phyloP scores from a whole-genome alignment of 2,888 invertebrate species.

The Dasysyrphus tricinctus region DNA sequence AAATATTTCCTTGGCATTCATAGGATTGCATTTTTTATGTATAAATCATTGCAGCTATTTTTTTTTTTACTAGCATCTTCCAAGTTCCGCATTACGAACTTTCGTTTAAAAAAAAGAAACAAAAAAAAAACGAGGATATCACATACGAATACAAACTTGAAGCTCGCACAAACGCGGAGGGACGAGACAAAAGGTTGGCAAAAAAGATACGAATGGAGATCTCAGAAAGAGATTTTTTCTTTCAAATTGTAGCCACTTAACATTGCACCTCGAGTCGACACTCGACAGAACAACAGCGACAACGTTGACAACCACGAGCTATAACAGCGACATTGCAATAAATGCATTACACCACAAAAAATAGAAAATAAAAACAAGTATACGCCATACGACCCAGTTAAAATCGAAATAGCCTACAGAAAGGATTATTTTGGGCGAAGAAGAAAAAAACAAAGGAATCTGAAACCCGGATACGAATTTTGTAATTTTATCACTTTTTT shows the following conservation, averaged over 20 bases:
- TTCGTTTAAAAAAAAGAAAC: slow-evolving; percentile 1
- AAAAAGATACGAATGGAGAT: slow-evolving; percentile 50
- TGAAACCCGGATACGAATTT: slow-evolving; percentile 43
- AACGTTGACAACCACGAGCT: slow-evolving; percentile 24
- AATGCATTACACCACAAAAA: slow-evolving; percentile 27
- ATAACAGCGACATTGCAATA: slow-evolving; percentile 37
- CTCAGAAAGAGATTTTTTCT: slow-evolving; percentile 51
- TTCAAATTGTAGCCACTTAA: slow-evolving; percentile 72
- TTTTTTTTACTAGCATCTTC: slow-evolving; percentile 23
- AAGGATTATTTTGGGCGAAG: slow-evolving; percentile 21
- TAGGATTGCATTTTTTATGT: slow-evolving; percentile 48
- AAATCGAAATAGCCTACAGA: slow-evolving; percentile 50
- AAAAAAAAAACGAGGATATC: slow-evolving; percentile 25
- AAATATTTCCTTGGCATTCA: slow-evolving; percentile 58
- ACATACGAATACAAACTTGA: slow-evolving; percentile 40
- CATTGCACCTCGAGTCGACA: slow-evolving; percentile 69
- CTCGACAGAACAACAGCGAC: slow-evolving; percentile 29
- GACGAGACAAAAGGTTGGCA: slow-evolving; percentile 47
- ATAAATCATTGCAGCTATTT: slow-evolving; percentile 52
- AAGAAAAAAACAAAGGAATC: slow-evolving; percentile 20
- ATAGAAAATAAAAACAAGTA: slow-evolving; percentile 44
- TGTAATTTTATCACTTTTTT: slow-evolving; percentile 27
- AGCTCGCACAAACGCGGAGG: slow-evolving; percentile 16
- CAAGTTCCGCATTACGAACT: slow-evolving; percentile 56
- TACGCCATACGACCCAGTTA: slow-evolving; percentile 62